phyloP scores from a whole-genome alignment of 2,888 invertebrate genomes.

The Nomada ferruginata region DNA sequence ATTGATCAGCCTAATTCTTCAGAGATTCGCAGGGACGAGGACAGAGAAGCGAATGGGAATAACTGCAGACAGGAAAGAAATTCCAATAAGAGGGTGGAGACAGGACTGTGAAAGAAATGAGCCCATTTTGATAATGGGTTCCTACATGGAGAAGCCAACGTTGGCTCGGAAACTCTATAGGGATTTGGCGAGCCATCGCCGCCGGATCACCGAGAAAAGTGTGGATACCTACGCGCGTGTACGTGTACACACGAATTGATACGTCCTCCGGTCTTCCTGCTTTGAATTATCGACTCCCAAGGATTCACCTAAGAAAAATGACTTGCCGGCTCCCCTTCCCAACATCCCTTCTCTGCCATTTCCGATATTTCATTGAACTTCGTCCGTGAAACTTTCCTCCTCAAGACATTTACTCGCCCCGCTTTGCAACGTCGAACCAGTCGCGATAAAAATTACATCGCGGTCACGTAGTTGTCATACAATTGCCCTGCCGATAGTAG shows the following conservation, averaged over 20 bases:
- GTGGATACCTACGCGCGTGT: conserved; percentile 49
- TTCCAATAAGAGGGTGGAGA: conserved; percentile 77
- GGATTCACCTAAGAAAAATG: conserved; percentile 70
- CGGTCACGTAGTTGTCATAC: too few species aligned
- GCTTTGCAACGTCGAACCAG: background rate
- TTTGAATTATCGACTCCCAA: conserved; percentile 78
- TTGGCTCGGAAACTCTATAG: conserved; percentile 78
- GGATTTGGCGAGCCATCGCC: conserved; percentile 82
- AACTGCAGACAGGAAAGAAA: conserved; percentile 71
- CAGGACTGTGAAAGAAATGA: conserved; percentile 78
- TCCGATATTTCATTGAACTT: conserved; percentile 14
- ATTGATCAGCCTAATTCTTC: conserved; percentile 62
- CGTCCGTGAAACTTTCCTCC: background rate
- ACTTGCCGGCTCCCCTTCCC: conserved; percentile 21
- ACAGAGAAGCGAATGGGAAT: conserved; percentile 58
- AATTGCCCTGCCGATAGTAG: too few species aligned
- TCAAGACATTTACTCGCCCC: background rate
- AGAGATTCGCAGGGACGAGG: conserved; percentile 55
- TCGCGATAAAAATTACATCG: too few species aligned
- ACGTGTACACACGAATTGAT: conserved; percentile 50
- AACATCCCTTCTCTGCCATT: conserved; percentile 11
- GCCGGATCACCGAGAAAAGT: conserved; percentile 73
- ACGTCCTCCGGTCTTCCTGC: conserved; percentile 53
- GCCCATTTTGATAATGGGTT: conserved; percentile 83
- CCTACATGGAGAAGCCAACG: conserved; percentile 77